Base-by-base conservation (phyloP, 1,140 invertebrate genomes). In the Varroa destructor region DNA sequence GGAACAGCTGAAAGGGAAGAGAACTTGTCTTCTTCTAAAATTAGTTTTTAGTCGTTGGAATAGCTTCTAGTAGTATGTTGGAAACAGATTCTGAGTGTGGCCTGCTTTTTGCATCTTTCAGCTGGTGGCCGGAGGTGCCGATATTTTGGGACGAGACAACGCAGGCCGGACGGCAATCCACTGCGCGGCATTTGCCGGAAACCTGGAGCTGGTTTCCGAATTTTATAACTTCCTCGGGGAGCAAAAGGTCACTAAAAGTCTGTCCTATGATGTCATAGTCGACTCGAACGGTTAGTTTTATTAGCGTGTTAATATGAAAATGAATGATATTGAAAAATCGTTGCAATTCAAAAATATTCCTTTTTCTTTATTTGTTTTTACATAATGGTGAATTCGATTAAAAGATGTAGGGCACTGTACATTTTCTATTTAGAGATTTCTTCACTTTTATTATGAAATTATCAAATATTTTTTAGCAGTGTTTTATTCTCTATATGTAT, bases 141-240 rank as follows among this genome's bases (percentile, higher is more conserved):
- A 67, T 46, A 46, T 67, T 67, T 46, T 67, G 40, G 61, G 61
- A 36, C 40, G 61, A 46, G 61, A 67, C 40, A 67, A 67, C 61
- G 40, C 40, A 37, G 61, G 61, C 37, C 40, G 61, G 40, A 67
- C 61, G 5, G 40, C 61, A 40, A 67, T 67, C 36, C 61, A 67
- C 46, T 67, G 61, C 61, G 61, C 61, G 1, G 61, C 61, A 46
- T 67, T 67, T 67, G 61, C 61, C 10, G 61, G 61, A 67, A 67
- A 37, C 8, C 61, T 67, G 12, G 61, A 67, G 61, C 37, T 67
- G 46, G 61, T 67, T 67, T 43, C 40, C 61, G 61, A 67, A 46
- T 67, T 43, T 67, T 46, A 43, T 37, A 67, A 67, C 46, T 43
- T 43, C 8, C 12, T 67, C 40, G 61, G 61, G 40, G 46, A 67